Conservation (phyloP, 1,140 invertebrate genomes). For the Sitobion miscanthi region DNA sequence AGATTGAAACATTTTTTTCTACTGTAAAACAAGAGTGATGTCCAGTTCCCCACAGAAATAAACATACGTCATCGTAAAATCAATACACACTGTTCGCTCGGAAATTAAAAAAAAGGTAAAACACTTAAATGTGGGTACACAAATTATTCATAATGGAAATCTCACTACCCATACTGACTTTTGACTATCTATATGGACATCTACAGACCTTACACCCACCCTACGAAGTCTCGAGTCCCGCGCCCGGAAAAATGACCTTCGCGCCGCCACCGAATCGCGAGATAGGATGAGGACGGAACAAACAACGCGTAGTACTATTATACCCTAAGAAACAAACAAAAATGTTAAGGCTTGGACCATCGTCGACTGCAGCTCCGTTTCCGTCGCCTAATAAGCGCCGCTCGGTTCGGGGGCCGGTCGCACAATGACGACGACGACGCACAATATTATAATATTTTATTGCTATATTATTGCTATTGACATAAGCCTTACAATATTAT, state of each 20-base stretch:
- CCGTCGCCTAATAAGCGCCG: neutral
- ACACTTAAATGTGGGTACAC: neutral
- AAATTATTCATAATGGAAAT: neutral
- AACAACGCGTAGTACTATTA: too few species aligned
- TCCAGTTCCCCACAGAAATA: too few species aligned
- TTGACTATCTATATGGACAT: too few species aligned
- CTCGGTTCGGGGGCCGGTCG: neutral
- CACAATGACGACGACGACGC: too few species aligned
- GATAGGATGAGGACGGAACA: neutral
- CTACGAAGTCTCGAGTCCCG: too few species aligned
- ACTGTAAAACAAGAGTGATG: too few species aligned
- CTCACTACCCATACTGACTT: neutral
- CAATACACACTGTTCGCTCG: too few species aligned
- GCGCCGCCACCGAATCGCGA: neutral
- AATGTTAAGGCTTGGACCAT: neutral
- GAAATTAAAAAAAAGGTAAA: neutral
- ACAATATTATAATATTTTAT: too few species aligned
- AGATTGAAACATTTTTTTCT: too few species aligned
- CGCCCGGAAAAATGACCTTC: neutral
- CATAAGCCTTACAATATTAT: too few species aligned
- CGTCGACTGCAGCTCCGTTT: neutral
- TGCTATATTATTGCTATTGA: neutral
- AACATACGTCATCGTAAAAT: too few species aligned
- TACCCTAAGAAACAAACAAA: neutral
- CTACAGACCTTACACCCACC: too few species aligned